These are phyloP conservation scores for Molorchus minor DNA, from an alignment of 2,888 invertebrate genomes.

Conservation along the genomic window DNA sequence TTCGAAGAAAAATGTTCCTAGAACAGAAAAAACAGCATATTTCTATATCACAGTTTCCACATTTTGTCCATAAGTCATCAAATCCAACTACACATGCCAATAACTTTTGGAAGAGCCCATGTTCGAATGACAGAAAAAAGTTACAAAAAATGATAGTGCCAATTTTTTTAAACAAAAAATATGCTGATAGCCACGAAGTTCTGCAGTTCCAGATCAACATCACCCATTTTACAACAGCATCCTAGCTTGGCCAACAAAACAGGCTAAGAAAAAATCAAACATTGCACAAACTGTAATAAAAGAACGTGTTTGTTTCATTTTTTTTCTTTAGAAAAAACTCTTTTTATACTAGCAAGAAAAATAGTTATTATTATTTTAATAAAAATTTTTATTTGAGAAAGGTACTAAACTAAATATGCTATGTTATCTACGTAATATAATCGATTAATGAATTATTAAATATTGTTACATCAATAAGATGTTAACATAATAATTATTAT, in stretches of 20 bases:
- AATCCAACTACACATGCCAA: neutral
- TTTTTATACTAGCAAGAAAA: conserved; percentile 1
- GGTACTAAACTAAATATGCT: too few species aligned
- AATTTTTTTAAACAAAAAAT: neutral
- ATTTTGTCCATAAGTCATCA: neutral
- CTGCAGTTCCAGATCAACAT: neutral
- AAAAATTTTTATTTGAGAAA: too few species aligned
- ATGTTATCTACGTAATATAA: too few species aligned
- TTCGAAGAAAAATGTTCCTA: neutral
- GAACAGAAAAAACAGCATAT: conserved; percentile 1
- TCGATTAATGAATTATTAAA: too few species aligned
- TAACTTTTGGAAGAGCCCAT: too few species aligned
- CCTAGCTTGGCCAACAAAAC: conserved; percentile 8
- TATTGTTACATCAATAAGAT: too few species aligned
- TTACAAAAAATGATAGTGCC: neutral
- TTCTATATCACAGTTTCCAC: neutral
- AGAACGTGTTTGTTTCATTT: neutral
- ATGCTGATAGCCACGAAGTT: neutral
- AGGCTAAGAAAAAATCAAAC: conserved; percentile 6
- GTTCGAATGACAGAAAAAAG: too few species aligned
- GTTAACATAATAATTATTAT: too few species aligned
- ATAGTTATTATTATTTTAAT: too few species aligned
- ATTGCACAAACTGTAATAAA: neutral
- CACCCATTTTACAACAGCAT: neutral
- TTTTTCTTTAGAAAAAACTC: neutral